Conservation (phyloP, 53 echinoderm and acorn worm species). For the Arbacia lixula region DNA sequence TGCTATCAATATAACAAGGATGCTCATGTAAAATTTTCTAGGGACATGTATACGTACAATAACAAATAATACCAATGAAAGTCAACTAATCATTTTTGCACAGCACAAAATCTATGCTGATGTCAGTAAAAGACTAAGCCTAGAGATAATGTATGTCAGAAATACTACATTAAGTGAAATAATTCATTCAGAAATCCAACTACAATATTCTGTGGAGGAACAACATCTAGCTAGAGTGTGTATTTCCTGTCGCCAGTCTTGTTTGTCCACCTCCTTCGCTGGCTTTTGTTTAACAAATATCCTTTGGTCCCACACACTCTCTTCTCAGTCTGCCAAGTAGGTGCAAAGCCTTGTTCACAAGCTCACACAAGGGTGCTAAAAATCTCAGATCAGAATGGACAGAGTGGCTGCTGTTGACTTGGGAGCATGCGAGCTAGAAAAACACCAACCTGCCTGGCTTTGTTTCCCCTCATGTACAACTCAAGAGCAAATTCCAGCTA, state of each 20-base stretch:
- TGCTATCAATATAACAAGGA: no score
- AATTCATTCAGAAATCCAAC: no score
- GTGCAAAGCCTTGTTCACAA: slow-evolving; percentile 30
- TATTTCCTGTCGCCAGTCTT: slow-evolving; percentile 1
- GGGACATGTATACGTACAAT: no score
- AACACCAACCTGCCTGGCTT: not conserved
- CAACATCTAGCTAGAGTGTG: no score
- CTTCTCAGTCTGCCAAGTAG: slow-evolving; percentile 27
- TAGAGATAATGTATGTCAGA: no score
- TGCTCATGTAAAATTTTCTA: no score
- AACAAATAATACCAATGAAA: no score
- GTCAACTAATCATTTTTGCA: no score
- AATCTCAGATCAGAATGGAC: not conserved
- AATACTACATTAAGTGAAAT: no score
- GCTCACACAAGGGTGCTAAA: not conserved
- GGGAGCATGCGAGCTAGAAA: slow-evolving; percentile 10
- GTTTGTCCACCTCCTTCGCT: not conserved
- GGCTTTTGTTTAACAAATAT: slow-evolving; percentile 5
- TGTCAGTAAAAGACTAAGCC: no score
- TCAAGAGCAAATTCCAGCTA: not conserved
- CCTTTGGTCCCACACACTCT: not conserved
- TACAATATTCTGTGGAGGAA: no score
- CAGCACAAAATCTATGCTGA: no score
- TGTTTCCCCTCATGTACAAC: slow-evolving; percentile 1
- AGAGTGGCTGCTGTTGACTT: not conserved